Evolutionary conservation across 2,888 invertebrate species (phyloP), one percentile per base, ranked within the genome.

Genomic region (Tetanocera ferruginea): DNA sequence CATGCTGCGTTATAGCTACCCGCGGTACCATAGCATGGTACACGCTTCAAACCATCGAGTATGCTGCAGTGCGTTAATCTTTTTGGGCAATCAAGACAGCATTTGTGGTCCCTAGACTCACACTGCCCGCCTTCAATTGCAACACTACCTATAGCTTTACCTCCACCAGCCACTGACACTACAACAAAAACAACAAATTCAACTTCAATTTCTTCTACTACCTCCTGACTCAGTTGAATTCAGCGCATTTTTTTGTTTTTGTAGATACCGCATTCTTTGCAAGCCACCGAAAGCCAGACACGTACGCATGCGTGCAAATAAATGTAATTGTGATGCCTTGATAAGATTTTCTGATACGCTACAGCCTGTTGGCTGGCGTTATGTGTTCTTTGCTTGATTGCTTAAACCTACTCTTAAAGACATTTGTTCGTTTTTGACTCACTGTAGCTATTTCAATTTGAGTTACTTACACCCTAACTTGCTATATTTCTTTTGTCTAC

Each of bases 261-360:
- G 70, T 52, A 28, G 28, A 55, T 70, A 14, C n/a, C 19, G 31
- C 4, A 28, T 28, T 70, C 23, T 25, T 17, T 52, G 55, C 70
- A n/a, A 70, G 43, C 9, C 70, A 70, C 23, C 34, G 31, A 66
- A 31, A 49, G 28, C 60, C 19, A 14, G 14, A 37, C 74, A 74
- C 74, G 74, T 74, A 74, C 74, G 74, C 74, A 62, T 74, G 62
- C 74, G 74, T 74, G 74, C 74, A 74, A 64, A 74, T 74, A 74
- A 74, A 74, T 37, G 62, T 51, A 74, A 74, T 74, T 64, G 74
- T 74, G 74, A 74, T 74, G 49, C 28, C 74, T 51, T 74, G 74
- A 74, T 74, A 74, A 74, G 34, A 25, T 60, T 25, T 73, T 69
- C 31, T 17, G 17, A 34, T n/a, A 34, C n/a, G 23, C 62, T 23